Percentiles rank a stretch among this genome's conserved stretches.
phyloP scores from a whole-genome alignment of 2,888 invertebrate species.

The Synanthedon andrenaeformis region DNA sequence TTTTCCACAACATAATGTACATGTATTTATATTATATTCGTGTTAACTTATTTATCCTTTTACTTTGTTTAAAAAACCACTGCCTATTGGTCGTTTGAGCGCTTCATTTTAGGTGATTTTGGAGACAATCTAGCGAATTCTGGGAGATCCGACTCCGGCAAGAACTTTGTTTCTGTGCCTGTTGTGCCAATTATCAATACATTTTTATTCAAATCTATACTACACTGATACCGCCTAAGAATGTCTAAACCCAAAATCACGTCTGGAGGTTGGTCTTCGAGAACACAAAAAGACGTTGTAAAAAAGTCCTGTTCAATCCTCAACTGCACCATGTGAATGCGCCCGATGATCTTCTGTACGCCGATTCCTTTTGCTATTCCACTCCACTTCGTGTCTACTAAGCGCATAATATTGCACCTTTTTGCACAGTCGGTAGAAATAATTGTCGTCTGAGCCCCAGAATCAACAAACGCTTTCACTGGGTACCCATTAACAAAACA shows the following conservation, averaged over 20 bases:
- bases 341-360: conserved; percentile 88
- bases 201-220: conserved; percentile 84
- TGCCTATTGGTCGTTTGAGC: too few species aligned
- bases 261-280: conserved; percentile 92
- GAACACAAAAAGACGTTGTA: conserved; percentile 88
- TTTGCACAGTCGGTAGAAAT: conserved; percentile 98
- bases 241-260: conserved; percentile 93
- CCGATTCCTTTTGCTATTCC: conserved; percentile 94
- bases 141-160: too few species aligned
- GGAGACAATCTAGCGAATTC: too few species aligned
- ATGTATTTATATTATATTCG: too few species aligned
- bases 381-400: conserved; percentile 87
- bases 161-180: conserved; percentile 69
- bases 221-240: conserved; percentile 89
- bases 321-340: conserved; percentile 91
- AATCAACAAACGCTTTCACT: conserved; percentile 98
- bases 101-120: too few species aligned
- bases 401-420: conserved; percentile 90
- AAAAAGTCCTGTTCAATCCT: conserved; percentile 87
- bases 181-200: conserved; percentile 87
- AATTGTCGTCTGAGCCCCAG: conserved; percentile 97
- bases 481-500: conserved; percentile 97
- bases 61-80: too few species aligned
- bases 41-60: too few species aligned
- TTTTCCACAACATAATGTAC: too few species aligned